phyloP scores from a whole-genome alignment of 2,888 invertebrate species.

The Drosophila rubida region DNA sequence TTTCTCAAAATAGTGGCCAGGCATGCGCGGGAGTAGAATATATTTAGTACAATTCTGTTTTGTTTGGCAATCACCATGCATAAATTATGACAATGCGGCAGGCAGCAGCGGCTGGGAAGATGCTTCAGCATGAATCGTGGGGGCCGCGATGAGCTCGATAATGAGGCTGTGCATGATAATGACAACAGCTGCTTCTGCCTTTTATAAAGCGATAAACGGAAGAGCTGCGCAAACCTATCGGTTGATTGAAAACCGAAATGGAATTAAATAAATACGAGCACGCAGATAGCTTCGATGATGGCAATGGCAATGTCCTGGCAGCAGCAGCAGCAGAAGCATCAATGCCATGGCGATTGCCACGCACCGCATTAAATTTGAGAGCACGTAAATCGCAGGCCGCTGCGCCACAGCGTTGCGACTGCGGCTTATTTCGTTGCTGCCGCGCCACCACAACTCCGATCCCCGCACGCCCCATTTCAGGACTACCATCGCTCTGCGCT shows the following conservation, averaged over 20 bases:
- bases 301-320: slow-evolving; percentile 20
- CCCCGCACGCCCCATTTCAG: background rate
- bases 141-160: background rate
- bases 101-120: slow-evolving; percentile 15
- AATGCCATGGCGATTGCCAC: slow-evolving; percentile 56
- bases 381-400: slow-evolving; percentile 55
- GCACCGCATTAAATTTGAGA: slow-evolving; percentile 71
- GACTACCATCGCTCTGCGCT: background rate
- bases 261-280: slow-evolving; percentile 76
- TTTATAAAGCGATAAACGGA: slow-evolving; percentile 57
- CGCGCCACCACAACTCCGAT: background rate
- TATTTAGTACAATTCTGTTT: slow-evolving; percentile 39
- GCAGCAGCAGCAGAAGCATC: background rate
- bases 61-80: slow-evolving; percentile 61
- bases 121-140: slow-evolving; percentile 34
- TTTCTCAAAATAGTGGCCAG: slow-evolving; percentile 49
- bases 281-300: slow-evolving; percentile 38
- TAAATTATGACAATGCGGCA: slow-evolving; percentile 50
- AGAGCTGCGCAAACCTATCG: slow-evolving; percentile 70
- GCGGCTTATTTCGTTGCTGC: slow-evolving; percentile 51
- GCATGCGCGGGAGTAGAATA: slow-evolving; percentile 17
- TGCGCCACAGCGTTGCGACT: slow-evolving; percentile 25
- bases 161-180: slow-evolving; percentile 28
- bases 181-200: slow-evolving; percentile 51
- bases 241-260: slow-evolving; percentile 74